Evolutionary conservation across 2,113 vertebrate species (phyloP).

Genomic region (Amphiprion ocellaris): DNA sequence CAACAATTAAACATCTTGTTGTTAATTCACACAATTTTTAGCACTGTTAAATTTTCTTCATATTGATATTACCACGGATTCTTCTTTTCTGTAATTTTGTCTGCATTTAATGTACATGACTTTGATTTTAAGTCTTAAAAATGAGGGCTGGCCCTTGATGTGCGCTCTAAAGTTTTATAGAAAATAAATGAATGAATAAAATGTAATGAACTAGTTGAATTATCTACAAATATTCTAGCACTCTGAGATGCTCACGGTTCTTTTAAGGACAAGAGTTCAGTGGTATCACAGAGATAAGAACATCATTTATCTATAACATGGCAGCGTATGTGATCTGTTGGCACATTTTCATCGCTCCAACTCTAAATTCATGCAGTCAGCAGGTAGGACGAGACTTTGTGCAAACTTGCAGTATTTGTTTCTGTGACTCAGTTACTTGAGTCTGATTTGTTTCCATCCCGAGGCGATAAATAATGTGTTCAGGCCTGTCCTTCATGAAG

Average conservation of each 20-base stretch:
- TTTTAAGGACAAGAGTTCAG: background rate
- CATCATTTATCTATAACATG: background rate
- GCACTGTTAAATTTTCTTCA: no score
- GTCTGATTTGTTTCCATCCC: constrained; percentile 16
- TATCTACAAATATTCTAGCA: background rate
- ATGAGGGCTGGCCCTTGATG: no score
- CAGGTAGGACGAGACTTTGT: background rate
- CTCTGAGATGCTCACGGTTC: background rate
- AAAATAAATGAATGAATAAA: no score
- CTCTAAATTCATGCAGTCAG: background rate
- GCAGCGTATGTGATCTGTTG: background rate
- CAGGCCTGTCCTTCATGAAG: constrained; percentile 26
- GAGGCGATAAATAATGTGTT: constrained; percentile 39
- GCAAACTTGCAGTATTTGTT: constrained; percentile 14
- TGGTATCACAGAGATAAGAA: background rate
- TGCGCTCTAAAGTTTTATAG: no score
- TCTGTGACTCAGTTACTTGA: constrained; percentile 21
- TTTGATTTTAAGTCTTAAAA: no score
- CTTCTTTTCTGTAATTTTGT: no score
- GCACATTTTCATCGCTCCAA: background rate
- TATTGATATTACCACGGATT: no score
- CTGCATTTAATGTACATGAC: no score
- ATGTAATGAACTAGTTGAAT: background rate
- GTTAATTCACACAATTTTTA: no score
- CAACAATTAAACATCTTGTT: no score